These are phyloP conservation scores for Agrochola circellaris DNA, from an alignment of 2,888 invertebrate genomes.

Conservation along the genomic window DNA sequence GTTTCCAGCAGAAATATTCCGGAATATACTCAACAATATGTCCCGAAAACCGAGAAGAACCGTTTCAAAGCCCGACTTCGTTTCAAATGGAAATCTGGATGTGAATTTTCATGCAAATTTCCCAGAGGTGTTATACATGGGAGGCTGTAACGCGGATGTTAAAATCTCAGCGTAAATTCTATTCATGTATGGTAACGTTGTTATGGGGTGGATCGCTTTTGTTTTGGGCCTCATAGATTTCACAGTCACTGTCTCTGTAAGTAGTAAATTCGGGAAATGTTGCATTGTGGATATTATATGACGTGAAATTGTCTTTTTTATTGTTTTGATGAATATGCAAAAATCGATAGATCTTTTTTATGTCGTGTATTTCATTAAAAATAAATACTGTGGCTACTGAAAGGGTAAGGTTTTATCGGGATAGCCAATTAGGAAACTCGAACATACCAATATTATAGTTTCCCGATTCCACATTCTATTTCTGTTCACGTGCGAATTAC, in stretches of 20 bases:
- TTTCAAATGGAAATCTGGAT: slow-evolving; percentile 70
- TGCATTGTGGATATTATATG: not conserved
- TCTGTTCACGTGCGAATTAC: too few species aligned
- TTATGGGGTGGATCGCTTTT: slow-evolving; percentile 57
- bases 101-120: slow-evolving; percentile 73
- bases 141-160: slow-evolving; percentile 59
- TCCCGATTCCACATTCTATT: too few species aligned
- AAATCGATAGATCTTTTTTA: not conserved
- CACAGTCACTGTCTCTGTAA: not conserved
- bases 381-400: not conserved
- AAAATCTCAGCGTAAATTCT: slow-evolving; percentile 67
- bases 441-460: not conserved
- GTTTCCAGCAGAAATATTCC: slow-evolving; percentile 46
- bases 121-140: slow-evolving; percentile 69
- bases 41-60: slow-evolving; percentile 59
- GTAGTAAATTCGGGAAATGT: not conserved
- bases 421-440: not conserved
- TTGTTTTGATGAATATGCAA: not conserved
- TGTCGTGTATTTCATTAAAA: not conserved
- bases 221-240: slow-evolving; percentile 51
- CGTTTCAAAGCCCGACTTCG: slow-evolving; percentile 67
- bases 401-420: not conserved
- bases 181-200: slow-evolving; percentile 65
- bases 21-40: slow-evolving; percentile 63
- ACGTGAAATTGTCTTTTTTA: not conserved